Base-by-base conservation (phyloP, 2,113 vertebrate species). In the Poecilia latipinna region DNA sequence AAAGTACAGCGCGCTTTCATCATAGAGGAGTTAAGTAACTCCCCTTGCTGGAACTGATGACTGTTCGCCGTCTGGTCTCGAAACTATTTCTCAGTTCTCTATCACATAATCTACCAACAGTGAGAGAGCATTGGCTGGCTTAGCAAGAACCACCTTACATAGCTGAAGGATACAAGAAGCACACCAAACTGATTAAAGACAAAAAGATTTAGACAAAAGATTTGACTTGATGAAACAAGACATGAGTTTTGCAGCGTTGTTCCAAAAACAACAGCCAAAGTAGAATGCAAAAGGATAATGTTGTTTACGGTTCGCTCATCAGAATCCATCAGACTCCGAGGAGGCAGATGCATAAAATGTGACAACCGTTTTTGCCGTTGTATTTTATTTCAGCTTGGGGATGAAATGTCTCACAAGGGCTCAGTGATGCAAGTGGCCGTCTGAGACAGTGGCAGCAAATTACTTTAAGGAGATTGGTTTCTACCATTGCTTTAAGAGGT, bases 381-480 rank as follows among this genome's bases (percentile, higher is more conserved):
- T 48, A 54, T 79, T 86, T 84, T 12, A 79, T 82, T 84, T 88
- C 39, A 75, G 74, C 65, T 79, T 77, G 79, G 44, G 85, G 84
- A 85, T 85, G 42, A 89, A 86, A 86, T 78, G 75, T 85, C 81
- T 82, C 61, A 85, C 83, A 81, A 84, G 86, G 80, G 79, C 77
- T 85, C 78, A 82, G 73, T 88, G 85, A 87, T 80, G 83, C 84
- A 28, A 78, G 69, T 79, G 69, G 80, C 74, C 65, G 82, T 91
- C 84, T 89, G 78, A 78, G 65, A 85, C 87, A 84, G 83, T 83
- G 78, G 88, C 75, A 88, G 78, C 84, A 84, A 88, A 92, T 88
- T 82, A 84, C 90, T 84, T 79, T 81, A 90, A 86, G 78, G 74
- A 89, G 80, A 92, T 91, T 88, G 81, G 89, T 85, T 92, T 71